These are phyloP conservation scores for Phytoseiulus persimilis DNA, from an alignment of 2,888 invertebrate species.

Conservation along the genomic window DNA sequence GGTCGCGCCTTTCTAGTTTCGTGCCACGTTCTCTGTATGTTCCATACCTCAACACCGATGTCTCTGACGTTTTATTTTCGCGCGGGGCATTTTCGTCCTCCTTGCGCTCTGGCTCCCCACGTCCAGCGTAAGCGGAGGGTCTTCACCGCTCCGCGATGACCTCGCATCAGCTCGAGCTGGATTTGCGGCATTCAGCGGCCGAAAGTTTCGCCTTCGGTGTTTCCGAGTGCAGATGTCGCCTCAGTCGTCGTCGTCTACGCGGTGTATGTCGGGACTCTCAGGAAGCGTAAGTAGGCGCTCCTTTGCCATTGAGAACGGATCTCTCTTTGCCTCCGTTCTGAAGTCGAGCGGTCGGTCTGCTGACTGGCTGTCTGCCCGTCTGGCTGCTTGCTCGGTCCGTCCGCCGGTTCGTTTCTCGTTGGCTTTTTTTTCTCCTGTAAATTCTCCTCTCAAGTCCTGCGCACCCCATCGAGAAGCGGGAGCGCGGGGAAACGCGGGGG, in stretches of 20 bases:
- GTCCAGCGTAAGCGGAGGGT: no score
- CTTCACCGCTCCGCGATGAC: no score
- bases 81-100: no score
- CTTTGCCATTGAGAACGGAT: slow-evolving; percentile 29
- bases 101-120: no score
- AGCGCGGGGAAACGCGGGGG: slow-evolving; percentile 26
- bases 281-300: slow-evolving; percentile 34
- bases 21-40: no score
- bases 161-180: no score
- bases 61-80: no score
- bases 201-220: not conserved
- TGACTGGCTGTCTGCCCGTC: not conserved
- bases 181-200: not conserved
- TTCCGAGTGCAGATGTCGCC: not conserved
- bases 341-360: not conserved
- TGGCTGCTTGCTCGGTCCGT: not conserved
- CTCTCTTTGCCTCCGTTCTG: not conserved
- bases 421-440: slow-evolving; percentile 18
- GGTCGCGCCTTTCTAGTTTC: no score
- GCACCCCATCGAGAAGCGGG: slow-evolving; percentile 12
- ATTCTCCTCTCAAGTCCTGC: slow-evolving; percentile 33
- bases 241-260: not conserved
- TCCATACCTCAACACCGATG: no score
- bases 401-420: not conserved
- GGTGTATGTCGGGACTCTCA: not conserved